Base-by-base conservation (phyloP, 2,797 vertebrate species). In the Xenops minutus region DNA sequence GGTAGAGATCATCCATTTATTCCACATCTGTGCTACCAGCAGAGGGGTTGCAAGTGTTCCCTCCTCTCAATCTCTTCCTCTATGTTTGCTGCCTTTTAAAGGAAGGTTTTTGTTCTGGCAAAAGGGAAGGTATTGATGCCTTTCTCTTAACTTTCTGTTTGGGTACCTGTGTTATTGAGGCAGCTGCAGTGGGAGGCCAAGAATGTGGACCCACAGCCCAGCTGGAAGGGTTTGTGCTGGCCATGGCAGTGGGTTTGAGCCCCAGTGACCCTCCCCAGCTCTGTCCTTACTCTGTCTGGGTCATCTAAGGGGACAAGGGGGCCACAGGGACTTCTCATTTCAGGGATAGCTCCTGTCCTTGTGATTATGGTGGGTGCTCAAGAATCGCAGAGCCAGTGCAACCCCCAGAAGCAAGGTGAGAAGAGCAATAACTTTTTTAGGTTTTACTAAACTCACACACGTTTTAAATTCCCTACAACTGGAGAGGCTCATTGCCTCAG, bases 1-100 rank as follows among this genome's bases (percentile, higher is more conserved):
- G 26, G 32, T 1, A 72, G 91, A 79, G 77, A 67, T 66, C 12
- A 1, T 51, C 77, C 90, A 80, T 95, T 96, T 78, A 93, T 54
- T 22, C 12, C 96, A 90, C 96, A 97, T 96, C 96, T 96, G 96
- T 52, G 11, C 48, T 91, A 48, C 58, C 30, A 1, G 39, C 9
- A 0, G 46, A 93, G 61, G 58, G 67, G 58, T 82, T 1, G 9
- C 2, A 1, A 72, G 26, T 22, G 72, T 44, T 88, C 91, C 73
- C 61, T 77, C 20, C 32, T 44, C 75, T 90, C 93, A 79, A 21
- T 69, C 87, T 52, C 55, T 21, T 36, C 29, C 26, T 89, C 88
- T 97, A 2, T 88, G 8, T 36, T 44, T 14, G 0, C 59, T 92
- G 75, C n/a, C 69, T 84, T 75, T 72, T 37, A 41, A 90, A 92